phyloP scores from a whole-genome alignment of 2,888 invertebrate genomes.

The Microctonus brassicae region DNA sequence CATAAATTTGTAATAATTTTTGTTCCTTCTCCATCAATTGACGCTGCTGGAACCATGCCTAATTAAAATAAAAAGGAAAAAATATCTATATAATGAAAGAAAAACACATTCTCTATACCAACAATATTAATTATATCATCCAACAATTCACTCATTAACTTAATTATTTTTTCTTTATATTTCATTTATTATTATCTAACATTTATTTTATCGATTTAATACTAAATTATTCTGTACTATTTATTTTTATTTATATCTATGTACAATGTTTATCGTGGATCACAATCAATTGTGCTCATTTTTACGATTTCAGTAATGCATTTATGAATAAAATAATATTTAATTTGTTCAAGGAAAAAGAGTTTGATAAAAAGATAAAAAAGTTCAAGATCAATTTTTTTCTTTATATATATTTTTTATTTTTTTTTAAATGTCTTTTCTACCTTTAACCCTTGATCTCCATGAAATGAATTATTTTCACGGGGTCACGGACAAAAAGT shows the following conservation, averaged over 20 bases:
- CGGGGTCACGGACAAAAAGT: constrained; percentile 1
- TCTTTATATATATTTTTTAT: background rate
- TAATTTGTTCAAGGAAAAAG: no score
- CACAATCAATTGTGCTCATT: background rate
- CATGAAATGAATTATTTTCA: constrained; percentile 12
- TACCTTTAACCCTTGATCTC: background rate
- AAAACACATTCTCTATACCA: background rate
- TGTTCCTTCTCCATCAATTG: constrained; percentile 86
- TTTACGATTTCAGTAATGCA: no score
- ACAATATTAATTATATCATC: background rate
- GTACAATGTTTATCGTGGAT: background rate
- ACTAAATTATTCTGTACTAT: background rate
- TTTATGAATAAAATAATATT: no score
- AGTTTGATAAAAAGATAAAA: background rate
- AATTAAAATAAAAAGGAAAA: constrained; percentile 51
- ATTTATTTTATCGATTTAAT: background rate
- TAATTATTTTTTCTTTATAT: no score
- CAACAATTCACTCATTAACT: no score
- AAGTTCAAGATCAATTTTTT: no score
- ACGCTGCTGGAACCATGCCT: constrained; percentile 88
- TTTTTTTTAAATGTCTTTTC: background rate
- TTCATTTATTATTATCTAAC: no score
- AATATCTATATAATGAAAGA: background rate
- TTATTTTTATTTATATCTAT: background rate
- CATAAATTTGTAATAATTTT: constrained; percentile 80